These are phyloP conservation scores for Zelleria hepariella DNA, from an alignment of 2,888 invertebrate genomes.

Conservation along the genomic window DNA sequence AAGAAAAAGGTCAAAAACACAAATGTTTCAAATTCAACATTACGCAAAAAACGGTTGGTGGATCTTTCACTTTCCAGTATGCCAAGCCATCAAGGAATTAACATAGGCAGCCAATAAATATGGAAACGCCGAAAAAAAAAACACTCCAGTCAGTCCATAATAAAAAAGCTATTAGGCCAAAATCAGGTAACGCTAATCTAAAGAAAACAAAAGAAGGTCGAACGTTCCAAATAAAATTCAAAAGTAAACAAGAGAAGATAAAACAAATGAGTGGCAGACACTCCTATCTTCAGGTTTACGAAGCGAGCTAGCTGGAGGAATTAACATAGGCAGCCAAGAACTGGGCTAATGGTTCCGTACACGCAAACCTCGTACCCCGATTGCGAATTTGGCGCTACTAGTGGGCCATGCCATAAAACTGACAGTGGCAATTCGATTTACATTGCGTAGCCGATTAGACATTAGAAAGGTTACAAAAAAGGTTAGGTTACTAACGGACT, in stretches of 20 bases:
- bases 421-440: too few relatives aligned
- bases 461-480: too few relatives aligned
- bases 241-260: background rate
- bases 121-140: too few relatives aligned
- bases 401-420: background rate
- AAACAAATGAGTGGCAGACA: background rate
- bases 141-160: background rate
- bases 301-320: background rate
- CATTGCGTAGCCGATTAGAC: too few relatives aligned
- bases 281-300: background rate
- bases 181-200: background rate
- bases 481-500: too few relatives aligned
- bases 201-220: background rate
- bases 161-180: background rate
- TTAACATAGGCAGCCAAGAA: conserved; percentile 1
- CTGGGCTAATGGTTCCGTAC: background rate
- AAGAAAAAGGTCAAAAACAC: too few relatives aligned
- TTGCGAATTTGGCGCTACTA: background rate
- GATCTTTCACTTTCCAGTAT: too few relatives aligned
- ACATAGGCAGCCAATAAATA: background rate
- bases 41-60: too few relatives aligned
- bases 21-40: too few relatives aligned
- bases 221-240: background rate
- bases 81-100: too few relatives aligned
- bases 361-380: background rate